Evolutionary conservation across 2,888 invertebrate species (phyloP), one percentile per base, ranked within the genome.

Genomic region (Cheilosia vernalis): DNA sequence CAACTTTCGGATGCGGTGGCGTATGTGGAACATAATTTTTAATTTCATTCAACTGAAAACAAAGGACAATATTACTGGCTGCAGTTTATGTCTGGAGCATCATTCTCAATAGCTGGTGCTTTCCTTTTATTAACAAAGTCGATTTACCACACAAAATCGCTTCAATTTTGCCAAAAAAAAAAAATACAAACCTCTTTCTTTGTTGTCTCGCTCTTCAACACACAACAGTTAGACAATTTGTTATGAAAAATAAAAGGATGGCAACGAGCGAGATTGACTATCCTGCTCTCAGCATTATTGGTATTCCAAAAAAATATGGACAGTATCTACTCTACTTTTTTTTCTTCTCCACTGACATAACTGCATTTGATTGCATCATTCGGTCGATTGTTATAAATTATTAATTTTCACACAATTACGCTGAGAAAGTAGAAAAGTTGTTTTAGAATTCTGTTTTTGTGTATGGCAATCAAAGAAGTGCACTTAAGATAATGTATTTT

Each of bases 1-100:
- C 10, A 9, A 10, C 47, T n/a, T 33, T 21, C 37, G 0, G 19
- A 47, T 60, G 15, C 21, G 47, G 47, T 76, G 81, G 69, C 69
- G 73, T 79, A 73, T 76, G 81, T 76, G 81, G 19, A 58, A 81
- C 53, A 81, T 77, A 47, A 64, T 81, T 76, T 76, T 51, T 51
- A 69, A 76, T 76, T 81, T 76, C 63, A 76, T 76, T 76, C 77
- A 81, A 76, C 69, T 37, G 37, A 53, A 73, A 66, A 79, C 73
- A 79, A 79, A 73, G 60, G 60, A 33, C 66, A 66, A 80, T 73
- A 80, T 73, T 73, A 47, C 53, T 77, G 33, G 44, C 42, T 77
- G 60, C 73, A 60, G 66, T 67, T 44, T 61, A 44, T 73, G 64
- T 47, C 44, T 73, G 51, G 42, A 61, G 42, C 24, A 42, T 55